Conservation (phyloP, 1,140 invertebrate genomes). For the Pogonomyrmex californicus region DNA sequence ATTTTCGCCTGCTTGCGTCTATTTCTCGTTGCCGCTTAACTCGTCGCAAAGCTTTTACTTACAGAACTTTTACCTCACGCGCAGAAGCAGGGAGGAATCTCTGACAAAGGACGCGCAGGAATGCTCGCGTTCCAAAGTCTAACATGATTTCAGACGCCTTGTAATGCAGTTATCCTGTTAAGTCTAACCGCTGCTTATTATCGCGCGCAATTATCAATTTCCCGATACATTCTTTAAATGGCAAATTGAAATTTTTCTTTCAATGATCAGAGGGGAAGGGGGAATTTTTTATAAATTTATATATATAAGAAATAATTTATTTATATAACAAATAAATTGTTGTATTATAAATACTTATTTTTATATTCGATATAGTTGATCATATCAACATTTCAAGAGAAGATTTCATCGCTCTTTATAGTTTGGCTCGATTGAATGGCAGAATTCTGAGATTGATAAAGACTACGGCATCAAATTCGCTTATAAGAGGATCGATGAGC, state of each 20-base stretch:
- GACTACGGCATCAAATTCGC: conserved; percentile 60
- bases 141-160: conserved; percentile 30
- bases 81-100: conserved; percentile 47
- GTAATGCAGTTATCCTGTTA: conserved; percentile 48
- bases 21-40: conserved; percentile 70
- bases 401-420: conserved; percentile 31
- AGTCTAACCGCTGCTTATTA: conserved; percentile 35
- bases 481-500: conserved; percentile 69
- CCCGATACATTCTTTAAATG: not conserved
- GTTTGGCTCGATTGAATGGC: conserved; percentile 17
- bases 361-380: not conserved
- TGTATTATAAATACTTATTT: not conserved
- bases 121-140: conserved; percentile 50
- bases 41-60: conserved; percentile 57
- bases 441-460: conserved; percentile 60
- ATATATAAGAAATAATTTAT: not conserved
- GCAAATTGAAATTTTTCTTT: not conserved
- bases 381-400: not conserved
- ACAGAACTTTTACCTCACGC: conserved; percentile 48
- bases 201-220: conserved; percentile 13
- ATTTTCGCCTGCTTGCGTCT: conserved; percentile 58
- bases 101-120: conserved; percentile 41
- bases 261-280: not conserved
- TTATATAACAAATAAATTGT: conserved; percentile 8
- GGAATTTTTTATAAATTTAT: not conserved